Conservation (phyloP, 2,888 invertebrate genomes). For the Arrhopalites spinosus region DNA sequence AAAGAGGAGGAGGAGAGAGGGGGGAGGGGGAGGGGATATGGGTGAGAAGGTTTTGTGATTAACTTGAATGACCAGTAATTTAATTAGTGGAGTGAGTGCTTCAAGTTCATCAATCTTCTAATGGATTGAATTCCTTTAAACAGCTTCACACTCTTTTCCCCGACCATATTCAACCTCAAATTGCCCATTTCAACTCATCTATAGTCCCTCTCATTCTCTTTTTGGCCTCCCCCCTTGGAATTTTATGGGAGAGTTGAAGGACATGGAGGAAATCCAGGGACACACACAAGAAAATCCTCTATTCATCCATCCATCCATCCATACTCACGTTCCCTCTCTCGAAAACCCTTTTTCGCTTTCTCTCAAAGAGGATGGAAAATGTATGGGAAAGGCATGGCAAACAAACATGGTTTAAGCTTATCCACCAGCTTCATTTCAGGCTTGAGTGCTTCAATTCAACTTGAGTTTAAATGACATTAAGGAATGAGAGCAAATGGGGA, state of each 20-base stretch:
- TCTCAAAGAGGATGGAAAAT: neutral
- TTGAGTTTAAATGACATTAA: conserved; percentile 4
- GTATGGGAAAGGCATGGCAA: neutral
- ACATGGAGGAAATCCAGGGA: too few species aligned
- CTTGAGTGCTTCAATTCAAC: neutral
- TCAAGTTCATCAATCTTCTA: conserved; percentile 39
- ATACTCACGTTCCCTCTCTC: too few species aligned
- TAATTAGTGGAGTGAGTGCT: conserved; percentile 33
- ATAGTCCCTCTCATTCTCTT: too few species aligned
- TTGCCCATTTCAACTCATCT: neutral
- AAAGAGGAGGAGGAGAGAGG: conserved; percentile 13
- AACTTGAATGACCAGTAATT: conserved; percentile 42
- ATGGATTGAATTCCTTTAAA: conserved; percentile 40
- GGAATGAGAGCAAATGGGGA: conserved; percentile 10
- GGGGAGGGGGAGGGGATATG: neutral
- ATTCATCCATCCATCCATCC: too few species aligned
- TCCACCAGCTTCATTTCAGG: neutral
- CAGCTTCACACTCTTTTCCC: neutral
- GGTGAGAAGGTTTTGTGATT: conserved; percentile 5
- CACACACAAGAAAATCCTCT: too few species aligned
- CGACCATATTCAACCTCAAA: neutral
- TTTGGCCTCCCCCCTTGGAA: too few species aligned
- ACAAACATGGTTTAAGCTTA: neutral
- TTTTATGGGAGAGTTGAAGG: too few species aligned
- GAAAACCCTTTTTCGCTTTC: too few species aligned